phyloP scores from a whole-genome alignment of 2,888 invertebrate species.

The Hypsopygia costalis region DNA sequence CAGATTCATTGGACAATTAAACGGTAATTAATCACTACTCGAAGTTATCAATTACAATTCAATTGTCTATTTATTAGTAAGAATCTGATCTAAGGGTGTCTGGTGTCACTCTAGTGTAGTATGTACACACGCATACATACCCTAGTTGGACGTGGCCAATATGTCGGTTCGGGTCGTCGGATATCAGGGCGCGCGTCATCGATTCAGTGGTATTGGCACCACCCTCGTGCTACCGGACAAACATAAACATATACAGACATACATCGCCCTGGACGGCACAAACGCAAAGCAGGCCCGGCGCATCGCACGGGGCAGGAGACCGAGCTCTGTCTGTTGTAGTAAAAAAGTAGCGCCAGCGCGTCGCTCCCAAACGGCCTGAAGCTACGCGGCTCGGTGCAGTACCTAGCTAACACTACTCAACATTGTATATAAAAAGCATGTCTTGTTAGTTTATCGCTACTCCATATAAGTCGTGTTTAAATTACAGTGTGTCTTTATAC shows the following conservation, averaged over 20 bases:
- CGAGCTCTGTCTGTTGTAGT: slow-evolving; percentile 61
- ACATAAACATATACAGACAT: slow-evolving; percentile 76
- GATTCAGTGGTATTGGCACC: slow-evolving; percentile 96
- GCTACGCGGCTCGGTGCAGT: slow-evolving; percentile 39
- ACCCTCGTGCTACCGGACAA: slow-evolving; percentile 93
- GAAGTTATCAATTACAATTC: slow-evolving; percentile 9
- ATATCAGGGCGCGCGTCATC: slow-evolving; percentile 97
- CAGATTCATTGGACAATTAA: not conserved
- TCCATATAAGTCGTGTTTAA: slow-evolving; percentile 47
- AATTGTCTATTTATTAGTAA: not conserved
- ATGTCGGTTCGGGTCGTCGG: slow-evolving; percentile 94
- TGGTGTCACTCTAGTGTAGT: slow-evolving; percentile 59
- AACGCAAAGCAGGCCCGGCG: slow-evolving; percentile 31
- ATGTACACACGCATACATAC: slow-evolving; percentile 87
- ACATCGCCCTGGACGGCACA: slow-evolving; percentile 62
- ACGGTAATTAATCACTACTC: not conserved
- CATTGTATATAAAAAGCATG: slow-evolving; percentile 47
- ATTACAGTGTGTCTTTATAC: slow-evolving; percentile 49
- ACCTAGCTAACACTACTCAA: slow-evolving; percentile 40
- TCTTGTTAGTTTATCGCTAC: slow-evolving; percentile 66
- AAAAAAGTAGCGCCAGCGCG: slow-evolving; percentile 75
- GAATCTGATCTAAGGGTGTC: slow-evolving; percentile 28
- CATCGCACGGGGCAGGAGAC: slow-evolving; percentile 22
- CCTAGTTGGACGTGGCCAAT: slow-evolving; percentile 96
- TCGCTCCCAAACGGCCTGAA: slow-evolving; percentile 36